Conservation (phyloP, 2,888 invertebrate species). For the Limenitis camilla region DNA sequence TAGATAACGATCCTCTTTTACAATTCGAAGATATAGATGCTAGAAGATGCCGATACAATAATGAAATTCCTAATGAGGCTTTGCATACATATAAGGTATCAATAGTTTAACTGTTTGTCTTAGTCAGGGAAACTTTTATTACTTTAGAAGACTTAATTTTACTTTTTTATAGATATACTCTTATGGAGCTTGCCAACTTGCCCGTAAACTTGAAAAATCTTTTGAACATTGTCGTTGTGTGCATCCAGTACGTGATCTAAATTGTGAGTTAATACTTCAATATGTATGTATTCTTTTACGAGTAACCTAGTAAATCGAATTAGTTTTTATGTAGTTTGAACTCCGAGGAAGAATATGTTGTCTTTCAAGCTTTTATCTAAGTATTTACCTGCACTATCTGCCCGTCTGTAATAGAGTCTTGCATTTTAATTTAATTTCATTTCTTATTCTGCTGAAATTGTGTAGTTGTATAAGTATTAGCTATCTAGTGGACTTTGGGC, state of each 20-base stretch:
- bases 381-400: no score
- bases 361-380: background rate
- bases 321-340: no score
- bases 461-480: no score
- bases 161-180: slow-evolving; percentile 50
- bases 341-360: background rate
- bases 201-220: slow-evolving; percentile 42
- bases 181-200: slow-evolving; percentile 56
- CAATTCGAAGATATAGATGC: slow-evolving; percentile 53
- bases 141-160: background rate
- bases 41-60: slow-evolving; percentile 73
- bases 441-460: no score
- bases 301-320: no score
- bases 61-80: slow-evolving; percentile 57
- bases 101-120: no score
- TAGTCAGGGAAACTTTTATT: no score
- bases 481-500: no score
- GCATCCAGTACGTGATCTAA: slow-evolving; percentile 52
- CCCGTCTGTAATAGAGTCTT: no score
- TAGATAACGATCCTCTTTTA: slow-evolving; percentile 51
- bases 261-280: slow-evolving; percentile 41
- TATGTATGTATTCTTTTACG: no score
- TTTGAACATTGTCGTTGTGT: slow-evolving; percentile 55
- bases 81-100: slow-evolving; percentile 45
- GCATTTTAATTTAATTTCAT: no score